Evolutionary conservation across 2,888 invertebrate species (phyloP), one percentile per base, ranked within the genome.

Genomic region (Nemoura dubitans): DNA sequence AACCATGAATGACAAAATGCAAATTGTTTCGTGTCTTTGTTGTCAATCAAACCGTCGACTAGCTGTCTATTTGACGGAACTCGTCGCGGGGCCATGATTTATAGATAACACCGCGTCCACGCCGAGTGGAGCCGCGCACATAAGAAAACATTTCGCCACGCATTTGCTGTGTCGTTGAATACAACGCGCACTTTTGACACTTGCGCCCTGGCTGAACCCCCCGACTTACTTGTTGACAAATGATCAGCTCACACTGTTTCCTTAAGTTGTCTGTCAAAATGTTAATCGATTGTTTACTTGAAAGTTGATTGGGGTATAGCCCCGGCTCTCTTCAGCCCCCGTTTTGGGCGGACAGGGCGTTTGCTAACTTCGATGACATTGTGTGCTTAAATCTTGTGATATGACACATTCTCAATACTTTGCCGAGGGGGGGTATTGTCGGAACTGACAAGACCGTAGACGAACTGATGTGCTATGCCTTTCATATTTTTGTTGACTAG

Each of bases 1-100:
- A 84, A 84, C 76, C 84, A 84, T 84, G 84, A 84, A 84, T 84
- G 84, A 84, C 84, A 84, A 84, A 84, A 84, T 84, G 84, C 84
- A 84, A 84, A 84, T 84, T 84, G 84, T 84, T 84, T 84, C 84
- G 76, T 84, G 84, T 84, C 84, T 84, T 84, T 84, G 59, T 76
- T 76, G 84, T 84, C 84, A 84, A 84, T 84, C 84, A 84, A 84
- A n/a, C 84, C 43, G 43, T n/a, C 43, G 83, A n/a, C 83, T 21
- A 21, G 83, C 84, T 84, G 84, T 84, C 84, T 84, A 28, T 84
- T 84, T 84, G 84, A 84, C 30, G 83, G 83, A 42, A 42, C 83
- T 27, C 78, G 3, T 83, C 36, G 21, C 83, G 42, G 36, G 10
- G 42, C 43, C 43, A 83, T 83, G 83, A 83, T 83, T 83, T 83